These are phyloP conservation scores for Glossosoma conforme DNA, from an alignment of 1,140 invertebrate species.

Conservation along the genomic window DNA sequence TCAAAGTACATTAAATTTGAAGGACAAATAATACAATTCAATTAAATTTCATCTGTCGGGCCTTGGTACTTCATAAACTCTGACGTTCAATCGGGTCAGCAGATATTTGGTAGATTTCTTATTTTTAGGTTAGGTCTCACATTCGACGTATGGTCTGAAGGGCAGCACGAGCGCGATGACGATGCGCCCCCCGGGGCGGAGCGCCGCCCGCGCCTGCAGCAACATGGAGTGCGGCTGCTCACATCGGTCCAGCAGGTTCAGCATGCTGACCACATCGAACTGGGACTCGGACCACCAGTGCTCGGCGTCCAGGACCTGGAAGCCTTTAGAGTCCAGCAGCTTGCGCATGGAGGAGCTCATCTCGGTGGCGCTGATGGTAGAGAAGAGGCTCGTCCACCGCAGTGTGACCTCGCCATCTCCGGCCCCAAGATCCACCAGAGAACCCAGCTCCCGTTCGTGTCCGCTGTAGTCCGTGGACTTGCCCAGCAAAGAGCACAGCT, in stretches of 20 bases:
- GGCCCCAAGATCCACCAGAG: slow-evolving; percentile 81
- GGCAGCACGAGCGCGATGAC: slow-evolving; percentile 84
- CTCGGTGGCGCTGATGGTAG: slow-evolving; percentile 77
- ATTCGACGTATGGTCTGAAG: slow-evolving; percentile 86
- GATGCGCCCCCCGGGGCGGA: slow-evolving; percentile 66
- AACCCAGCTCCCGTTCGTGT: slow-evolving; percentile 42
- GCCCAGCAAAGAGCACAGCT: slow-evolving; percentile 61
- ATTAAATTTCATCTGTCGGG: no score
- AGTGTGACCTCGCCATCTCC: slow-evolving; percentile 87
- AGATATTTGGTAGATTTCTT: no score
- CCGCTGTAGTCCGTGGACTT: slow-evolving; percentile 33
- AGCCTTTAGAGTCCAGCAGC: slow-evolving; percentile 65
- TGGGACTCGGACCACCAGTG: slow-evolving; percentile 60
- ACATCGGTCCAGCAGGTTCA: slow-evolving; percentile 90
- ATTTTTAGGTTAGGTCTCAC: slow-evolving; percentile 34
- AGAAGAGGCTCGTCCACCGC: slow-evolving; percentile 66
- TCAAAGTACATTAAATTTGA: no score
- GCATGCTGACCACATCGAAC: slow-evolving; percentile 78
- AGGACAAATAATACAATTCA: no score
- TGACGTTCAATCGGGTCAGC: no score
- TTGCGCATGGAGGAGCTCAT: slow-evolving; percentile 78
- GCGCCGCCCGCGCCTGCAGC: slow-evolving; percentile 56
- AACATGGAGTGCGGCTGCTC: slow-evolving; percentile 72
- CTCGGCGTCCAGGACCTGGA: slow-evolving; percentile 68
- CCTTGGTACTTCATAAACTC: no score